Base-by-base conservation (phyloP, 1,140 invertebrate genomes). In the Akabosia matsudoensis region DNA sequence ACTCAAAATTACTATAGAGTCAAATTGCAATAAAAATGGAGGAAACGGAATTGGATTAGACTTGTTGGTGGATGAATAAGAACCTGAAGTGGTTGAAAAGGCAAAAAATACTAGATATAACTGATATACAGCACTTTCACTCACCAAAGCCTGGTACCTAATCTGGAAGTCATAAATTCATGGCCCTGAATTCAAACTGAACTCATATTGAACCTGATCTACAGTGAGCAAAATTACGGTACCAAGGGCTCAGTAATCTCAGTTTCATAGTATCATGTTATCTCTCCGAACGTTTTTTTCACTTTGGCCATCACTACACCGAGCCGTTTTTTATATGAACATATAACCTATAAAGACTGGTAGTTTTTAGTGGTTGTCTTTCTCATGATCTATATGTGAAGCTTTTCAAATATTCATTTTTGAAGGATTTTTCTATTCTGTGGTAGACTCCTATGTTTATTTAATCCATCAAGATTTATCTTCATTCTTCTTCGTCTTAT, bases 1-100 rank as follows among this genome's bases (percentile, higher is more conserved):
- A 30, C 61, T 67, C 61, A 67, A 67, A 67, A 67, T 67, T 67
- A 67, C 61, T 67, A 31, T 67, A 67, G 61, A 67, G 61, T 67
- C 61, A 67, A 67, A 67, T 67, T 67, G 61, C 61, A 67, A 67
- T 67, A 67, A 67, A 67, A 67, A 67, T 67, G 61, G 61, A 56
- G 61, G 31, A 67, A 67, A 67, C 61, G 61, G 61, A 67, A 67
- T 67, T 67, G 61, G 61, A 30, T 67, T 67, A 67, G 61, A 67
- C 61, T 67, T 67, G 61, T 67, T 67, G 61, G 61, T 30, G 28
- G 61, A 67, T n/a, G n/a, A n/a, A n/a, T 67, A 67, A 67, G 61
- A 31, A 61, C 13, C 54, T 61, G 54, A 22, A n/a, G 24, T 16
- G 24, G 54, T 24, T 61, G 37, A 45, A 45, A 18, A 45, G 37